Percentiles rank a stretch among this genome's conserved stretches.
Evolutionary conservation across 2,113 vertebrate genomes (phyloP).

Genomic region (Oxyura jamaicensis): DNA sequence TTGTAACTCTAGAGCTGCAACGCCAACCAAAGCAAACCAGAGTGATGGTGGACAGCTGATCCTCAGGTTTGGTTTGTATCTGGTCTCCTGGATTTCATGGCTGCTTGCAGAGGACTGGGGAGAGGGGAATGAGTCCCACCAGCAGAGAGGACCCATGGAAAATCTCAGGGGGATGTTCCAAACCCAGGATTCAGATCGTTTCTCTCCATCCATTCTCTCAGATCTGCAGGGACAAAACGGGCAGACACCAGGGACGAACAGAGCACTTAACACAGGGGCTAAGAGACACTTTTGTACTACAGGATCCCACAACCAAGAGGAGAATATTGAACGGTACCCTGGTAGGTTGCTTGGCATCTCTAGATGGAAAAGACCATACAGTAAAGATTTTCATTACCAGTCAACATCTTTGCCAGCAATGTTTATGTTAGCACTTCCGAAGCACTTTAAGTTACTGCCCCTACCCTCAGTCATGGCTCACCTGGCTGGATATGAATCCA

Average conservation of each 20-base stretch:
- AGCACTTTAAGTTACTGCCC: not conserved
- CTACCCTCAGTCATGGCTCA: not conserved
- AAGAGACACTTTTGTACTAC: not conserved
- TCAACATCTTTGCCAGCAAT: not conserved
- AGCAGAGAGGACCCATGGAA: not conserved
- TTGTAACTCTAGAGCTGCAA: not conserved
- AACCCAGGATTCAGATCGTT: accelerated
- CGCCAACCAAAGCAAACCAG: not conserved
- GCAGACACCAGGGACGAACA: not conserved
- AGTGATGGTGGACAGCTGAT: not conserved
- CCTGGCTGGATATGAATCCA: not conserved
- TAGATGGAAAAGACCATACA: not conserved
- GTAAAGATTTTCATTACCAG: not conserved
- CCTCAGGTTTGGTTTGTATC: not conserved
- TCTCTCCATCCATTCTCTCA: not conserved
- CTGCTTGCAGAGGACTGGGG: not conserved
- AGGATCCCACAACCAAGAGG: not conserved
- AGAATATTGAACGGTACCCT: not conserved
- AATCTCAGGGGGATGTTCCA: not conserved
- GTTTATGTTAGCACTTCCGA: not conserved
- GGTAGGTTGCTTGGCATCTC: not conserved
- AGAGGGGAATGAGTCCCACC: not conserved
- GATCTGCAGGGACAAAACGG: not conserved
- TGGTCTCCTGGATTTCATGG: not conserved
- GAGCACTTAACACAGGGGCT: not conserved